These are phyloP conservation scores for Hoplostethus atlanticus DNA, from an alignment of 2,797 vertebrate species.

Conservation along the genomic window DNA sequence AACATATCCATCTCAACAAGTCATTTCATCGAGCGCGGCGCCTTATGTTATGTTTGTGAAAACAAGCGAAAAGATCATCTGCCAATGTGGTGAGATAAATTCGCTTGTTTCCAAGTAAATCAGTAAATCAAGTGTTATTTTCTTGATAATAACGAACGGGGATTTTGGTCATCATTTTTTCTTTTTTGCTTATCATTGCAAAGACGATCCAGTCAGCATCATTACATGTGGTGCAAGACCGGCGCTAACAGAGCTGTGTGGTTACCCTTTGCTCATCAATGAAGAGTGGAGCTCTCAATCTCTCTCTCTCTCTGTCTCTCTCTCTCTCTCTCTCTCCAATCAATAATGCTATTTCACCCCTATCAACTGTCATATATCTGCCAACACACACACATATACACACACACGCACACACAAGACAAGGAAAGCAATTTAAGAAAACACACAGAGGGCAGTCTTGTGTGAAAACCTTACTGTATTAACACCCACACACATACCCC, in stretches of 20 bases:
- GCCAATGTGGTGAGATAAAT: slow-evolving; percentile 31
- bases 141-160: not conserved
- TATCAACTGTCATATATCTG: slow-evolving; percentile 5
- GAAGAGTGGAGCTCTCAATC: not conserved
- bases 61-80: not conserved
- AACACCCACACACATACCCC: not conserved
- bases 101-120: slow-evolving; percentile 25
- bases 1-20: slow-evolving; percentile 26
- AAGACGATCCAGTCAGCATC: slow-evolving; percentile 11
- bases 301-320: not conserved
- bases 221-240: not conserved
- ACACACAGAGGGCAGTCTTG: slow-evolving; percentile 30
- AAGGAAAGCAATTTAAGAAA: slow-evolving; percentile 25
- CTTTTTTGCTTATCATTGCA: not conserved
- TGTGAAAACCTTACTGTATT: slow-evolving; percentile 1
- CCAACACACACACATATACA: slow-evolving; percentile 7
- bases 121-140: not conserved
- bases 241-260: slow-evolving; percentile 4
- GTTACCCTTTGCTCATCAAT: not conserved
- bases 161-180: slow-evolving; percentile 14
- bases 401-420: not conserved
- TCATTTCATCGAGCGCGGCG: slow-evolving; percentile 27
- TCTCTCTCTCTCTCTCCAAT: not conserved
- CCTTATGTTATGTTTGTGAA: not conserved
- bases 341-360: slow-evolving; percentile 18